Conservation (phyloP, 2,888 invertebrate species). For the Campopleginae sp. region DNA sequence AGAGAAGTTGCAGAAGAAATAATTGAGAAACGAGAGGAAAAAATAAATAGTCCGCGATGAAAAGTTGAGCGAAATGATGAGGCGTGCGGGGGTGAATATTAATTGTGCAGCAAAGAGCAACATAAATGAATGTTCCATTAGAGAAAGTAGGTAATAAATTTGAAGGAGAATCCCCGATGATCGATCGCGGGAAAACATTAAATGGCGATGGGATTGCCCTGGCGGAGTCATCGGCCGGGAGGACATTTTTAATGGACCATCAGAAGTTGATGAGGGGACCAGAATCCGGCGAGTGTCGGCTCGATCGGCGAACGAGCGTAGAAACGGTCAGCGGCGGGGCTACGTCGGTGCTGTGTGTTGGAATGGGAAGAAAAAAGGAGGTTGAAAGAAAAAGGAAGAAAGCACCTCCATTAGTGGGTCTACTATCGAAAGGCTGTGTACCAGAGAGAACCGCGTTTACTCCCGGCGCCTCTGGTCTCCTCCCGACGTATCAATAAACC, state of each 20-base stretch:
- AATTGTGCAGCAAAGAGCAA: constrained; percentile 36
- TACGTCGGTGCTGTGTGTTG: constrained; percentile 52
- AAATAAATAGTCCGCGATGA: constrained; percentile 2
- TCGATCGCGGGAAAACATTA: constrained; percentile 59
- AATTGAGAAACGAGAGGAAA: background rate
- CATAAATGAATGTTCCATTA: constrained; percentile 42
- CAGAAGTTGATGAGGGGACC: constrained; percentile 45
- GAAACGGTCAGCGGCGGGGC: constrained; percentile 33
- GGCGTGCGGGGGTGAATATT: constrained; percentile 19
- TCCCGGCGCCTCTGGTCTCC: constrained; percentile 69
- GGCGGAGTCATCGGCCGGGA: constrained; percentile 54
- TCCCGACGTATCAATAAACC: constrained; percentile 78
- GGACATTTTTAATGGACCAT: constrained; percentile 64
- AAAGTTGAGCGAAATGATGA: background rate
- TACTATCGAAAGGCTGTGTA: constrained; percentile 64
- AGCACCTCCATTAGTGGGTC: constrained; percentile 75
- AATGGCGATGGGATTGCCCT: constrained; percentile 52
- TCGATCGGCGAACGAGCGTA: constrained; percentile 63
- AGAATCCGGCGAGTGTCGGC: constrained; percentile 33
- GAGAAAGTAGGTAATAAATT: constrained; percentile 39
- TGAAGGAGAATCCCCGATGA: constrained; percentile 36
- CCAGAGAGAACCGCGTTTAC: constrained; percentile 60
- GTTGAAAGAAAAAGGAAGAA: constrained; percentile 41
- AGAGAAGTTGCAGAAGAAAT: background rate
- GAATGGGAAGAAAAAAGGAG: constrained; percentile 47